These are phyloP conservation scores for Crossaster papposus DNA, from an alignment of 53 echinoderm and acorn worm genomes.

Conservation along the genomic window DNA sequence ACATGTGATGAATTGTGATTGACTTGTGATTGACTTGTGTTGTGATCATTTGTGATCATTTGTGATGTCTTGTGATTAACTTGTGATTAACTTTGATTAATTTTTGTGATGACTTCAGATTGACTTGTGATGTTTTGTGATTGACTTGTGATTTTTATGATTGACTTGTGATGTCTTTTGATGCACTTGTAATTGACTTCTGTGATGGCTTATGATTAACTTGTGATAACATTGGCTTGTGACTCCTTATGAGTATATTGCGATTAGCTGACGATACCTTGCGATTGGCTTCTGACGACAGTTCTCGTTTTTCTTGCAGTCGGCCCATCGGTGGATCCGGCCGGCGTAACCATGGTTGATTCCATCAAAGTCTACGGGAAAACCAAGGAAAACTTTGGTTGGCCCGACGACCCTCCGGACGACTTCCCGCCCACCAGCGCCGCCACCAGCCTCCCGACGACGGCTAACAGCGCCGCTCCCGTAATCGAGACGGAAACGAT, in stretches of 20 bases:
- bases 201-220: no score
- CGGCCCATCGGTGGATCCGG: conserved; percentile 92
- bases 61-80: neutral
- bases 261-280: no score
- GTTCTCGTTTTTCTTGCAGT: conserved; percentile 59
- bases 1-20: neutral
- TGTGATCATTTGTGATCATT: neutral
- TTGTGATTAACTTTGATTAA: no score
- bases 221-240: no score
- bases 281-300: neutral
- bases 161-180: no score
- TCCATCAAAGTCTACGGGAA: conserved; percentile 99
- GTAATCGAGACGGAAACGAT: conserved; percentile 74
- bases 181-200: no score
- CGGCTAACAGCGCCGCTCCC: conserved; percentile 41
- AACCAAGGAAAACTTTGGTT: conserved; percentile 95
- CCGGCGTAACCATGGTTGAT: conserved; percentile 95
- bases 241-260: neutral
- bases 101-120: neutral
- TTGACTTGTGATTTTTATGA: no score
- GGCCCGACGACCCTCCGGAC: conserved; percentile 95
- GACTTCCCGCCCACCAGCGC: conserved; percentile 82
- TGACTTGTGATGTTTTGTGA: neutral
- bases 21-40: neutral
- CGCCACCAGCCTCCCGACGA: conserved; percentile 62